Evolutionary conservation across 2,113 vertebrate species (phyloP).

Genomic region (Progne subis): DNA sequence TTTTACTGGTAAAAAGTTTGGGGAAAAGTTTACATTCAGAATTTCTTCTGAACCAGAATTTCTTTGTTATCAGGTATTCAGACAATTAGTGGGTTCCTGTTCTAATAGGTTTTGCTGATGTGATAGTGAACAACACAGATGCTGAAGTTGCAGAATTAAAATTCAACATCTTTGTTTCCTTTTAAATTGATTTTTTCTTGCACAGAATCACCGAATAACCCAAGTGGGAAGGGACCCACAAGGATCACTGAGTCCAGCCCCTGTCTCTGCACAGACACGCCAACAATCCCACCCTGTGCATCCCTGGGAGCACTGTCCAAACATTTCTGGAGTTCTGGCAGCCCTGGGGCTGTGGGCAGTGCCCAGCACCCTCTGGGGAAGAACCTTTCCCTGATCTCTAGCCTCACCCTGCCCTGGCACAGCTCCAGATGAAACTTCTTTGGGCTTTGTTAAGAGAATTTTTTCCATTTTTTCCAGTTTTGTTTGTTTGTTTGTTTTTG

Average conservation of each 20-base stretch:
- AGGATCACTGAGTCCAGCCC: rapidly evolving
- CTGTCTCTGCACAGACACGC: background rate
- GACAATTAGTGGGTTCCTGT: background rate
- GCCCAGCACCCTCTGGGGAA: background rate
- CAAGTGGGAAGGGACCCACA: rapidly evolving
- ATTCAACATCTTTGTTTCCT: background rate
- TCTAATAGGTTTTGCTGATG: background rate
- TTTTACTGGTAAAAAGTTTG: background rate
- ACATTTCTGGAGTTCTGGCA: background rate
- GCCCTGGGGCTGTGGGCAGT: background rate
- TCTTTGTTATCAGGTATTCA: background rate
- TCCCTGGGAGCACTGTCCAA: background rate
- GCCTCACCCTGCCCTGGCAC: background rate
- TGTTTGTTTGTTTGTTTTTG: no score
- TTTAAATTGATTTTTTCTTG: background rate
- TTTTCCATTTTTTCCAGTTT: background rate
- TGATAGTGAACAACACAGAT: background rate
- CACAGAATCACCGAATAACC: background rate
- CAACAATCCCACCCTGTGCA: background rate
- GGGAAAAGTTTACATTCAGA: background rate
- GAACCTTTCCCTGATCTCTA: background rate
- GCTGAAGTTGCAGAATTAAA: background rate
- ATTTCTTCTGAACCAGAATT: background rate
- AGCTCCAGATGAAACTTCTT: background rate
- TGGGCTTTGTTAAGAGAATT: background rate